Evolutionary conservation across 2,113 vertebrate species (phyloP), one percentile per base, ranked within the genome.

Genomic region (Lampris megalopsis): DNA sequence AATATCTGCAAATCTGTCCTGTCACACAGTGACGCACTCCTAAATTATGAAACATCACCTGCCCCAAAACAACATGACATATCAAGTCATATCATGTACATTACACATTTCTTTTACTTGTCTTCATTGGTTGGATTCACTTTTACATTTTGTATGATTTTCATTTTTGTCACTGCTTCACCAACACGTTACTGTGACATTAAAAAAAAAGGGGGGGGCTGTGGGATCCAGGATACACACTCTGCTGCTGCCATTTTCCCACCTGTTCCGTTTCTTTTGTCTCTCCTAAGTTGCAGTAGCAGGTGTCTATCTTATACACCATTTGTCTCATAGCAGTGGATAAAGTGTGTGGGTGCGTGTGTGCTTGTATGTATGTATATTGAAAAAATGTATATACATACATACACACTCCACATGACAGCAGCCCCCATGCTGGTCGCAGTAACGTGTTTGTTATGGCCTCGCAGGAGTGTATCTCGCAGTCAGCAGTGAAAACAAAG

Each of bases 401-500:
- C 43, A 64, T 1, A 65, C 68, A 43, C 59, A 49, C 77, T 41
- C 2, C 24, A 24, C 24, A 50, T 69, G 66, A 62, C 71, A 63
- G 61, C 56, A 35, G 84, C 74, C 79, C 63, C 72, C 9, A 1
- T 36, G 76, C 57, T 74, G 54, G 86, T 97, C 96, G 94, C 96
- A 96, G 96, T 97, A 96, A 97, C 95, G 91, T 96, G 94, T 97
- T 95, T 97, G 94, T 97, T 95, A 92, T 96, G 96, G 95, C 96
- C 97, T 97, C 96, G 96, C 95, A 99, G 98, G 98, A 99, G 97
- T 98, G 97, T 98, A 99, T 99, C 98, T 99, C 98, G 97, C 97
- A 99, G 95, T 99, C 98, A 99, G 98, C 98, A 96, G 97, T 99
- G 98, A 99, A 98, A 98, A 99, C 97, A 95, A 99, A 99, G 96